Percentiles rank a stretch among this genome's conserved stretches.
Conservation (phyloP, 1,140 invertebrate genomes). For the Drosophila yakuba region DNA sequence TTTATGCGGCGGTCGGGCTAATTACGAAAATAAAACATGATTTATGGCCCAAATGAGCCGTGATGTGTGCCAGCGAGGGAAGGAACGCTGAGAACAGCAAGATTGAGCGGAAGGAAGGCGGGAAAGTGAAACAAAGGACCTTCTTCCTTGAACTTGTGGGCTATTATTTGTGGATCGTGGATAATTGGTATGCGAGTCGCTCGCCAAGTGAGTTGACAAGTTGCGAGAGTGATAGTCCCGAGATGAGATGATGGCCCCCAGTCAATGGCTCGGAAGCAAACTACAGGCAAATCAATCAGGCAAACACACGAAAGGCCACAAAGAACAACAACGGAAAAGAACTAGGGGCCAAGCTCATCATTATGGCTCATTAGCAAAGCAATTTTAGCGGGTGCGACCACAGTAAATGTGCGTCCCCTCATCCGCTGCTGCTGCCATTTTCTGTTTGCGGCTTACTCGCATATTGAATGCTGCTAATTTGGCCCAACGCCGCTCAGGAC, state of each 20-base stretch:
- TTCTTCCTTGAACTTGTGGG: slow-evolving; percentile 47
- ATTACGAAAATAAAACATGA: slow-evolving; percentile 82
- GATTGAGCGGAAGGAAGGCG: slow-evolving; percentile 33
- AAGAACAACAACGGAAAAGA: slow-evolving; percentile 34
- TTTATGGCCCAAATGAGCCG: slow-evolving; percentile 54
- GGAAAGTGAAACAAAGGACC: slow-evolving; percentile 59
- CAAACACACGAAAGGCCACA: slow-evolving; percentile 39
- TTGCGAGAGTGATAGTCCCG: slow-evolving; percentile 18
- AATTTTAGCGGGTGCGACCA: slow-evolving; percentile 60
- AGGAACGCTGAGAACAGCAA: slow-evolving; percentile 8
- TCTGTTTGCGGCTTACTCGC: slow-evolving; percentile 42
- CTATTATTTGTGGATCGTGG: slow-evolving; percentile 71
- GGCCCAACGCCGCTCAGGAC: slow-evolving; percentile 61
- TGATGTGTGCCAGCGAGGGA: slow-evolving; percentile 10
- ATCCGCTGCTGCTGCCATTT: slow-evolving; percentile 2
- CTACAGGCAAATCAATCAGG: slow-evolving; percentile 78
- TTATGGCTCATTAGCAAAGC: slow-evolving; percentile 81
- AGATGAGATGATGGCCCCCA: slow-evolving; percentile 31
- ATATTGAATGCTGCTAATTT: slow-evolving; percentile 82
- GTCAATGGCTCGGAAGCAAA: slow-evolving; percentile 69
- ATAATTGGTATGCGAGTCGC: slow-evolving; percentile 72
- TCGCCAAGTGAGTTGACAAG: slow-evolving; percentile 70
- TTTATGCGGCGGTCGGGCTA: slow-evolving; percentile 75
- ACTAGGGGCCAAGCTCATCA: slow-evolving; percentile 67
- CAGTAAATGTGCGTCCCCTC: slow-evolving; percentile 26